A percentile compares a stretch with the other conserved stretches of the same genome.
Evolutionary conservation across 1,140 invertebrate species (phyloP).

Genomic region (Drosophila tropicalis): DNA sequence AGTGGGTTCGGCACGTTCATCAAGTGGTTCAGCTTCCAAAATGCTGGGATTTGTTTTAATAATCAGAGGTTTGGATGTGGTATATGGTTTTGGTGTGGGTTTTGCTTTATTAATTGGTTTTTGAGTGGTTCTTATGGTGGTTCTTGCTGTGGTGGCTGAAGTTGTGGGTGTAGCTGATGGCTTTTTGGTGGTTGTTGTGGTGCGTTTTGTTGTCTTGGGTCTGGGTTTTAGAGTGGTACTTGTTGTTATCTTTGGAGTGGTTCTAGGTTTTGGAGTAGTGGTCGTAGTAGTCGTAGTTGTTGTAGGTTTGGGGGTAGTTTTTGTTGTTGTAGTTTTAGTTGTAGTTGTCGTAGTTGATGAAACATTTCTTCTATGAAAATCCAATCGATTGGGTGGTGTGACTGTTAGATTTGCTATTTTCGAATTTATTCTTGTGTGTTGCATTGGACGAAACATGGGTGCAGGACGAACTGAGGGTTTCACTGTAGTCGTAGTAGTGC

Average conservation of each 20-base stretch:
- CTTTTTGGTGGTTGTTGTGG: conserved; percentile 23
- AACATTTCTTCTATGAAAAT: conserved; percentile 62
- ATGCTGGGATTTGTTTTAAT: conserved; percentile 81
- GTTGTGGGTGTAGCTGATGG: conserved; percentile 17
- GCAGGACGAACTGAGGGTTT: conserved; percentile 30
- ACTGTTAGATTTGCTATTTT: conserved; percentile 75
- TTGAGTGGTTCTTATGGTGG: conserved; percentile 4
- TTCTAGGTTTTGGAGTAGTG: conserved; percentile 24
- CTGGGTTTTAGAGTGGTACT: conserved; percentile 18
- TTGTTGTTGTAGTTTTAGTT: conserved; percentile 27
- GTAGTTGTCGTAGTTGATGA: conserved; percentile 59
- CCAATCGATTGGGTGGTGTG: conserved; percentile 63
- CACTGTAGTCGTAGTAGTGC: conserved; percentile 45
- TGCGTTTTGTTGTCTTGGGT: conserved; percentile 3
- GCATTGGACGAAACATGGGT: conserved; percentile 71
- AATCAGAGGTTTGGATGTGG: conserved; percentile 55
- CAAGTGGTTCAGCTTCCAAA: conserved; percentile 81
- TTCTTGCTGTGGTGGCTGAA: background rate
- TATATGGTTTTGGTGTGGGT: conserved; percentile 30
- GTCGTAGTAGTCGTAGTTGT: conserved; percentile 18
- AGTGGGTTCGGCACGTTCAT: conserved; percentile 82
- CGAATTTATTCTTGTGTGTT: conserved; percentile 74
- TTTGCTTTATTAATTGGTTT: conserved; percentile 20
- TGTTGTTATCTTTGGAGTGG: conserved; percentile 31
- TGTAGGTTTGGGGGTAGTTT: conserved; percentile 7